Evolutionary conservation across 2,888 invertebrate genomes (phyloP), one percentile per base, ranked within the genome.

Genomic region (Diloba caeruleocephala): DNA sequence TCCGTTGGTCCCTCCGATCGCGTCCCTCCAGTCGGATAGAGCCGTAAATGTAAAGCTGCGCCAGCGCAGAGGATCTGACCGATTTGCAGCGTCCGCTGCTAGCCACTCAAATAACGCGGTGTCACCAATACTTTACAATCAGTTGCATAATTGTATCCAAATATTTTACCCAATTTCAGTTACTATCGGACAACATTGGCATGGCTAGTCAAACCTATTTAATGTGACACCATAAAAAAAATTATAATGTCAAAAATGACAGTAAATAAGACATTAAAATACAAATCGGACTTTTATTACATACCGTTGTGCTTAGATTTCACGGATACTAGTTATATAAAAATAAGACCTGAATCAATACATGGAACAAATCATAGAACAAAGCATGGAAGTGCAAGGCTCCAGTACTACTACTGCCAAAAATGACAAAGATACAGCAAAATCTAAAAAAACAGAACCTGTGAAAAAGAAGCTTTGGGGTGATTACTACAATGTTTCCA

Each of bases 11-110:
- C 73, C 77, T 57, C 76, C 73, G 57, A 62, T 71, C 66, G 72
- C n/a, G 82, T 79, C 82, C 73, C 77, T 57, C 76, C 73, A 57
- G 63, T 71, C 66, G 72, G 70, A 59, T 65, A 63, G 57, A 73
- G 62, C 46, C 71, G 55, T 60, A 55, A 46, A 25, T 46, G 41
- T 42, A 52, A 49, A 54, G 68, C 70, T 69, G 78, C 79, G 76
- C 79, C 64, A 51, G 77, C 77, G 78, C 78, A 63, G 69, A 71
- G 69, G 76, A 74, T 58, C 78, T 86, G 85, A 84, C 87, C 87
- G 87, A 87, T 88, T 86, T 78, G 83, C 71, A 58, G 76, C 84
- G 82, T 42, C 33, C 12, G 28, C 32, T 56, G 52, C 60, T 52
- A 46, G 17, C 39, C 64, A 55, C 62, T 67, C 60, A 58, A 67